These are phyloP conservation scores for Lutraria lutraria DNA, from an alignment of 2,888 invertebrate species.

Conservation along the genomic window DNA sequence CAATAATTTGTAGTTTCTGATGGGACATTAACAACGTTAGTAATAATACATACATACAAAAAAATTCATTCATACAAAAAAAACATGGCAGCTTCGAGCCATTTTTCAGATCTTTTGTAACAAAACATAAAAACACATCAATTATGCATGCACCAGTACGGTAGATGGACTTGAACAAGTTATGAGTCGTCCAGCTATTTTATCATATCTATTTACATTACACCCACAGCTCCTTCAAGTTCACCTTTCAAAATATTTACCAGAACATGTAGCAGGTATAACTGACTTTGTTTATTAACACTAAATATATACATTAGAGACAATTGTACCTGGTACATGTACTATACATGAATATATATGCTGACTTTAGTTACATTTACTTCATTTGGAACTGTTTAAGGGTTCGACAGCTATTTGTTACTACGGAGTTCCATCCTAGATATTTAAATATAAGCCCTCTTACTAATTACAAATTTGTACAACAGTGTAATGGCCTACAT, in stretches of 20 bases:
- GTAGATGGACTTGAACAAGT: slow-evolving; percentile 15
- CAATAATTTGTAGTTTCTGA: slow-evolving; percentile 49
- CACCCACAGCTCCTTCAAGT: slow-evolving; percentile 23
- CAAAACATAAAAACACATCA: slow-evolving; percentile 42
- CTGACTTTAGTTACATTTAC: slow-evolving; percentile 13
- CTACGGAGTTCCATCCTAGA: slow-evolving; percentile 3
- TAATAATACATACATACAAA: slow-evolving; percentile 30
- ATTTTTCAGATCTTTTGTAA: slow-evolving; percentile 43
- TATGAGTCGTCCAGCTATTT: slow-evolving; percentile 33
- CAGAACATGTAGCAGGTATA: slow-evolving; percentile 31
- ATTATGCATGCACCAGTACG: slow-evolving; percentile 43
- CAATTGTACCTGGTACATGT: slow-evolving; percentile 31
- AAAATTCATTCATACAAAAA: slow-evolving; percentile 38
- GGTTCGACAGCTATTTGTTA: neutral
- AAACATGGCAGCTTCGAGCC: slow-evolving; percentile 43
- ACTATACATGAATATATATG: neutral
- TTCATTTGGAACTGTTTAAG: neutral
- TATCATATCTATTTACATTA: slow-evolving; percentile 36
- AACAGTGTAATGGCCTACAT: slow-evolving; percentile 18
- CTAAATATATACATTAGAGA: slow-evolving; percentile 40
- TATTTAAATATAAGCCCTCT: neutral
- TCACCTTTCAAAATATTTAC: slow-evolving; percentile 12
- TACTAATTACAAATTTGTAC: slow-evolving; percentile 37
- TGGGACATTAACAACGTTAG: slow-evolving; percentile 47
- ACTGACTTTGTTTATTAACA: slow-evolving; percentile 29